phyloP scores from a whole-genome alignment of 2,113 vertebrate genomes.

The Pachyramphus minor region DNA sequence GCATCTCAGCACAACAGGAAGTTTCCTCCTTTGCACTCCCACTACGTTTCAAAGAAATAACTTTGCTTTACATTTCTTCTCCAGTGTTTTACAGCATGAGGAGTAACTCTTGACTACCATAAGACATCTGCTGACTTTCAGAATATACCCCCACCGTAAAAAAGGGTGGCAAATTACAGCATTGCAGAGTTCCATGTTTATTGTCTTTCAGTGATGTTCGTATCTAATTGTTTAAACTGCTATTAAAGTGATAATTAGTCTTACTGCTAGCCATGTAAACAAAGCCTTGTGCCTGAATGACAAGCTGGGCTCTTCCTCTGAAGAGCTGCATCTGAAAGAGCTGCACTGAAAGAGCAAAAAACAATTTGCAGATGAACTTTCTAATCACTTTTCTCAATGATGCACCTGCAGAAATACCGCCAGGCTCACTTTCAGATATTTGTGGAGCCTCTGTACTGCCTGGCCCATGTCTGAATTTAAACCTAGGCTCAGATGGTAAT shows the following conservation, averaged over 20 bases:
- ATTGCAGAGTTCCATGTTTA: neutral
- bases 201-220: neutral
- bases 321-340: too few species aligned
- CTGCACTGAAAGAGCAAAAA: neutral
- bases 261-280: neutral
- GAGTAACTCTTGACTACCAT: neutral
- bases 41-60: neutral
- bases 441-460: neutral
- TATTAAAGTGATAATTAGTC: neutral
- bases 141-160: neutral
- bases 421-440: accelerated
- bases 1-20: neutral
- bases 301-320: neutral
- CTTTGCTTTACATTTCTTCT: neutral
- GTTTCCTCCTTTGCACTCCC: neutral
- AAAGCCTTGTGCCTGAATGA: neutral
- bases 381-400: neutral
- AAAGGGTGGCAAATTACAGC: neutral
- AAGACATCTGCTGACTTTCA: neutral
- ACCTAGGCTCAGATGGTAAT: neutral
- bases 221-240: neutral
- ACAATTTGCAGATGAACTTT: neutral
- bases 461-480: neutral
- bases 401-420: neutral
- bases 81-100: neutral